phyloP scores from a whole-genome alignment of 2,797 vertebrate genomes.

The Coluber constrictor region DNA sequence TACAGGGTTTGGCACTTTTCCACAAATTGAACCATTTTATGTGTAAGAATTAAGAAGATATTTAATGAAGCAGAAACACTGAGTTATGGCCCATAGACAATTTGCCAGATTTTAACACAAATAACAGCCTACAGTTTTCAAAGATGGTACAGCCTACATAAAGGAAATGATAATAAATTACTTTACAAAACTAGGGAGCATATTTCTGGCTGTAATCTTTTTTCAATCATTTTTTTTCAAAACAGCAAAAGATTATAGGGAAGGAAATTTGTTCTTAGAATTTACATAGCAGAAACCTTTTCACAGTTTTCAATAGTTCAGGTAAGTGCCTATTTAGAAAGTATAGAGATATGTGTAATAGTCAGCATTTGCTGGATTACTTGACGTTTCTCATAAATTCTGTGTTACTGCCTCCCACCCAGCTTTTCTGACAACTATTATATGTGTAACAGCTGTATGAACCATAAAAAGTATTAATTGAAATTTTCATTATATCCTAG shows the following conservation, averaged over 20 bases:
- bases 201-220: not conserved
- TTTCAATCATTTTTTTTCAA: not conserved
- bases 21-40: not conserved
- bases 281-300: not conserved
- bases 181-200: not conserved
- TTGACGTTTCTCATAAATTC: not conserved
- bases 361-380: not conserved
- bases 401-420: not conserved
- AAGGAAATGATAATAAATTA: not conserved
- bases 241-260: not conserved
- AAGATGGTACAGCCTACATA: not conserved
- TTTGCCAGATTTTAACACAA: not conserved
- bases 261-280: not conserved
- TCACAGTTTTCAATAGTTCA: not conserved
- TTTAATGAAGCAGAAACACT: not conserved
- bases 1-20: not conserved
- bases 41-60: not conserved
- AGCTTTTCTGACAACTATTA: not conserved
- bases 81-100: not conserved
- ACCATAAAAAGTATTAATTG: not conserved
- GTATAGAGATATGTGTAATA: not conserved
- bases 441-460: not conserved
- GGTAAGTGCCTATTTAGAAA: not conserved
- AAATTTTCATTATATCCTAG: not conserved
- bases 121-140: not conserved